A percentile compares a stretch with the other conserved stretches of the same genome.
phyloP scores from a whole-genome alignment of 2,797 vertebrate species.

The Danionella dracula region DNA sequence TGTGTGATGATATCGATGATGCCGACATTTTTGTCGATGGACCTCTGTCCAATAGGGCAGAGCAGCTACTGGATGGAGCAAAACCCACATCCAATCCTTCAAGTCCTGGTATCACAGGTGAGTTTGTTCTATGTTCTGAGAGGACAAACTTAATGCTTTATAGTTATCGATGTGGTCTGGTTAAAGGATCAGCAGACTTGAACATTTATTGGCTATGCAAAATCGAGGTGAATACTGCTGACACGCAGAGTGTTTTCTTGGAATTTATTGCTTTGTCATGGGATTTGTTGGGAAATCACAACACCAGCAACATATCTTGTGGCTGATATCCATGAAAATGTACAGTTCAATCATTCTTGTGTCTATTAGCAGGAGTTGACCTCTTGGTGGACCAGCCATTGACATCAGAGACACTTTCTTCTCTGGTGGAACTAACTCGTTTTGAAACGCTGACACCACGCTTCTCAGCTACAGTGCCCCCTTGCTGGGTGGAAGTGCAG shows the following conservation, averaged over 20 bases:
- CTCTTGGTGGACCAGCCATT: constrained; percentile 92
- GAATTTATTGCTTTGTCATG: neutral
- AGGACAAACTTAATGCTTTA: no score
- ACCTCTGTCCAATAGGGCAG: constrained; percentile 88
- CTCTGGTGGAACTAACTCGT: constrained; percentile 92
- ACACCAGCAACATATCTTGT: neutral
- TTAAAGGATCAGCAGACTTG: neutral
- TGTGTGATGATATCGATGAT: constrained; percentile 94
- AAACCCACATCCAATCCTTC: constrained; percentile 92
- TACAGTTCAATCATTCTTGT: neutral
- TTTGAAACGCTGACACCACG: constrained; percentile 96
- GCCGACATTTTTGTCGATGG: constrained; percentile 97
- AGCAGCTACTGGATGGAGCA: constrained; percentile 86
- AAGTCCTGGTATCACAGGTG: constrained; percentile 95
- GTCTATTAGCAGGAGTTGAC: constrained; percentile 78
- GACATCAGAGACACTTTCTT: constrained; percentile 86
- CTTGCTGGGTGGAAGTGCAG: constrained; percentile 97
- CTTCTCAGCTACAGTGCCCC: constrained; percentile 96
- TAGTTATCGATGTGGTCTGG: no score
- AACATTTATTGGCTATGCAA: neutral
- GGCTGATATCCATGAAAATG: neutral
- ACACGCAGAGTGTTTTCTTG: neutral
- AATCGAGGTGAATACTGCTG: neutral
- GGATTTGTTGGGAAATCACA: neutral
- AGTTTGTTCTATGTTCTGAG: neutral